phyloP scores from a whole-genome alignment of 2,888 invertebrate species.

The Troides aeacus region DNA sequence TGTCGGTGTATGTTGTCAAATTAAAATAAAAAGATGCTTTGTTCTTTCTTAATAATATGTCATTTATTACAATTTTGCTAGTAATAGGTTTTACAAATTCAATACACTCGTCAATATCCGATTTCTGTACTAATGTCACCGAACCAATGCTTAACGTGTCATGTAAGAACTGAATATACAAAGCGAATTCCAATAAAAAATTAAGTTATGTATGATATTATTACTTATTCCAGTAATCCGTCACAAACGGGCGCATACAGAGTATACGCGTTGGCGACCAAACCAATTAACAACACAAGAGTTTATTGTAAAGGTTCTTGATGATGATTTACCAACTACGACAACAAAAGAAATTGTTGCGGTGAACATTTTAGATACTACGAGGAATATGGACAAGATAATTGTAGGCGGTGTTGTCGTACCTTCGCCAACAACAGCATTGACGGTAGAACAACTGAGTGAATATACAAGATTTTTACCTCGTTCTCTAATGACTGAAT shows the following conservation, averaged over 20 bases:
- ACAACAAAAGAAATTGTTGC: slow-evolving; percentile 52
- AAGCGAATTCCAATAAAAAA: not conserved
- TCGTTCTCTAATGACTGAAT: slow-evolving; percentile 44
- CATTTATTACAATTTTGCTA: slow-evolving; percentile 64
- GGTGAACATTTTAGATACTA: slow-evolving; percentile 57
- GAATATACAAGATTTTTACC: slow-evolving; percentile 65
- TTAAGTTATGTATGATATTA: not conserved
- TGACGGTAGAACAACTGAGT: slow-evolving; percentile 35
- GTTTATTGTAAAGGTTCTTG: slow-evolving; percentile 72
- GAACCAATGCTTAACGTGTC: slow-evolving; percentile 50
- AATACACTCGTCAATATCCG: slow-evolving; percentile 44
- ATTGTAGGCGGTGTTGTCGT: slow-evolving; percentile 62
- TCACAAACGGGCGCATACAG: slow-evolving; percentile 55
- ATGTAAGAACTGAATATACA: slow-evolving; percentile 45
- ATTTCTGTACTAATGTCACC: slow-evolving; percentile 49
- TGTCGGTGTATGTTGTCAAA: slow-evolving; percentile 26
- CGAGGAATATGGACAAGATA: slow-evolving; percentile 53
- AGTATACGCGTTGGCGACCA: slow-evolving; percentile 67
- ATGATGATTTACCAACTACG: slow-evolving; percentile 57
- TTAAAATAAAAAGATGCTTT: slow-evolving; percentile 51
- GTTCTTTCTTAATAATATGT: slow-evolving; percentile 65
- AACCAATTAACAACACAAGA: slow-evolving; percentile 56
- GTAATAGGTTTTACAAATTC: slow-evolving; percentile 59
- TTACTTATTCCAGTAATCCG: slow-evolving; percentile 48
- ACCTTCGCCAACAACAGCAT: slow-evolving; percentile 38